Base-by-base conservation (phyloP, 2,797 vertebrate genomes). In the Denticeps clupeoides region DNA sequence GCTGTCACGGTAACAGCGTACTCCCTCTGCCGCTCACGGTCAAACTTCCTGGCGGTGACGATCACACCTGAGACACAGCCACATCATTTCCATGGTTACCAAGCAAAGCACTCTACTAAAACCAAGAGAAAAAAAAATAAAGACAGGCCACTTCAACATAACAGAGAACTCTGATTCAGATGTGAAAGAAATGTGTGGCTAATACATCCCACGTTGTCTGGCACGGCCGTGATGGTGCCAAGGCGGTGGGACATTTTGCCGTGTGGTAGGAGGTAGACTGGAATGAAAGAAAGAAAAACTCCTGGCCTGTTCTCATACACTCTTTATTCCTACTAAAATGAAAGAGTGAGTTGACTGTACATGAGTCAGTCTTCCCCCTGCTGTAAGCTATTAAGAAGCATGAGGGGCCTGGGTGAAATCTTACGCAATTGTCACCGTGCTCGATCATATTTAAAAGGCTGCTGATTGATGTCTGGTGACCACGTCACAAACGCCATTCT, bases 1-100 rank as follows among this genome's bases (percentile, higher is more conserved):
- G 88, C 89, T 0, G 87, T 93, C 62, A 92, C 85, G 1, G 88
- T 88, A 62, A 92, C 71, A 0, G 87, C 84, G 25, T 89, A 89
- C 64, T 93, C 90, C 53, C 82, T 74, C 56, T 93, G 90, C 3
- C 76, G 84, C 56, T 93, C 90, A 1, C 89, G 82, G 71, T 93
- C 89, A 69, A 93, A 91, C 58, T 83, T 83, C 60, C 85, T 82
- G 47, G 80, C 64, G 4, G 89, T 90, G 62, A 83, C 81, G 45
- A 93, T 82, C 49, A 85, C 67, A 51, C 89, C 89, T 93, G 53
- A 21, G 52, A 62, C 61, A n/a, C n/a, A n/a, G n/a, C 12, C 16
- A 10, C n/a, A 31, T 28, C 26, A 27, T 15, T 25, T 24, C 26
- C 22, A 4, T 3, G 9, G 27, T 22, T 15, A 47, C 9, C 22